Evolutionary conservation across 2,888 invertebrate species (phyloP).

Genomic region (Thera obeliscata): DNA sequence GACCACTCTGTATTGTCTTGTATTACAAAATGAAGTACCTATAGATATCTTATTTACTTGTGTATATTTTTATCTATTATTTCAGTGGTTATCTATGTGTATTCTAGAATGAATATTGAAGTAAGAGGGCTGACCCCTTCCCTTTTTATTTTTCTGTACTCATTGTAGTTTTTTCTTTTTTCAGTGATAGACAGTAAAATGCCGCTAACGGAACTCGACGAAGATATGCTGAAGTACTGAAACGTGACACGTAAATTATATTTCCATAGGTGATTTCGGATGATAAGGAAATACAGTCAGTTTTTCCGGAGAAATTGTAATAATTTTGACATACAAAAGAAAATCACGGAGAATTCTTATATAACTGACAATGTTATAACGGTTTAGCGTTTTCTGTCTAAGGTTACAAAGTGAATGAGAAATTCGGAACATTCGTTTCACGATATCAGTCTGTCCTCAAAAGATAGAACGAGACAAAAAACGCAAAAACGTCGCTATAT

Average conservation of each 20-base stretch:
- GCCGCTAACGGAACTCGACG: constrained; percentile 74
- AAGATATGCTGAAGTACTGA: constrained; percentile 76
- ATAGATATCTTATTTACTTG: background rate
- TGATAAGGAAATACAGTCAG: background rate
- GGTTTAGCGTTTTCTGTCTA: background rate
- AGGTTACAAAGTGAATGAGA: background rate
- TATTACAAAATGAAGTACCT: background rate
- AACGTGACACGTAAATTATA: constrained; percentile 21
- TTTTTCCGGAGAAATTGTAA: background rate
- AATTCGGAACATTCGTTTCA: background rate
- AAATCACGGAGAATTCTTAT: background rate
- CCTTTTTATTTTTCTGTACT: background rate
- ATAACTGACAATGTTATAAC: too few species aligned
- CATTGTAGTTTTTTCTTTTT: constrained; percentile 38
- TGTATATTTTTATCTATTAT: background rate
- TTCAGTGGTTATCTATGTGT: background rate
- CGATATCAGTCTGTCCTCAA: too few species aligned
- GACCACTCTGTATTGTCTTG: background rate
- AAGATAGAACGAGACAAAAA: background rate
- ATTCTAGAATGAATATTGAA: background rate
- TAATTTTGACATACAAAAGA: background rate
- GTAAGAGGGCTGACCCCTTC: background rate
- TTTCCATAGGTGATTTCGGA: constrained; percentile 5
- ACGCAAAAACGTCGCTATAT: background rate
- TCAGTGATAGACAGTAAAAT: constrained; percentile 81